phyloP scores from a whole-genome alignment of 2,797 vertebrate species.

The Chaenodraco wilsoni region DNA sequence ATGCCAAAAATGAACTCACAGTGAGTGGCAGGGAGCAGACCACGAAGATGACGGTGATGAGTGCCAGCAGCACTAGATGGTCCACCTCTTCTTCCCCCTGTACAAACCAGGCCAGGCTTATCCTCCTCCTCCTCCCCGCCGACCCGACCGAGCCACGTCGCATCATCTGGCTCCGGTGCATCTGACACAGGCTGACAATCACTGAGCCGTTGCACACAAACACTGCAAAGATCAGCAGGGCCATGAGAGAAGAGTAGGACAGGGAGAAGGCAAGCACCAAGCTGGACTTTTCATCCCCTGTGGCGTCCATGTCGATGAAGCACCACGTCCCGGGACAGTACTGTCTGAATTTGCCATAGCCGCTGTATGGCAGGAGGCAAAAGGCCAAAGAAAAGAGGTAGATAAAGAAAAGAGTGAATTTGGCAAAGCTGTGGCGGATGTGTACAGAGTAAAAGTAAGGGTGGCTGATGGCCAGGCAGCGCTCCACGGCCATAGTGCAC shows the following conservation, averaged over 20 bases:
- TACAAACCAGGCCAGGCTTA: slow-evolving; percentile 82
- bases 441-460: slow-evolving; percentile 89
- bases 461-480: slow-evolving; percentile 91
- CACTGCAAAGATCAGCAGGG: slow-evolving; percentile 86
- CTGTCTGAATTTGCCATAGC: slow-evolving; percentile 87
- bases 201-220: slow-evolving; percentile 89
- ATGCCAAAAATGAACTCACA: slow-evolving; percentile 77
- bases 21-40: slow-evolving; percentile 91
- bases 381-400: slow-evolving; percentile 85
- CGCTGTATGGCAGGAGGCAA: slow-evolving; percentile 86
- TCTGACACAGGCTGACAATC: slow-evolving; percentile 88
- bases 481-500: slow-evolving; percentile 91
- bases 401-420: slow-evolving; percentile 79
- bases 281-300: slow-evolving; percentile 49
- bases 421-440: slow-evolving; percentile 83
- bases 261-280: slow-evolving; percentile 87
- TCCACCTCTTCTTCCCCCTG: slow-evolving; percentile 89
- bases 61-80: slow-evolving; percentile 87
- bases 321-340: slow-evolving; percentile 94
- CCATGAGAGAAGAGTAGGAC: slow-evolving; percentile 86
- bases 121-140: slow-evolving; percentile 71
- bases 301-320: slow-evolving; percentile 89
- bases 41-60: slow-evolving; percentile 90
- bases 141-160: slow-evolving; percentile 80
- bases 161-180: slow-evolving; percentile 86